phyloP scores from a whole-genome alignment of 2,888 invertebrate species.

The Macrosiphum euphorbiae region DNA sequence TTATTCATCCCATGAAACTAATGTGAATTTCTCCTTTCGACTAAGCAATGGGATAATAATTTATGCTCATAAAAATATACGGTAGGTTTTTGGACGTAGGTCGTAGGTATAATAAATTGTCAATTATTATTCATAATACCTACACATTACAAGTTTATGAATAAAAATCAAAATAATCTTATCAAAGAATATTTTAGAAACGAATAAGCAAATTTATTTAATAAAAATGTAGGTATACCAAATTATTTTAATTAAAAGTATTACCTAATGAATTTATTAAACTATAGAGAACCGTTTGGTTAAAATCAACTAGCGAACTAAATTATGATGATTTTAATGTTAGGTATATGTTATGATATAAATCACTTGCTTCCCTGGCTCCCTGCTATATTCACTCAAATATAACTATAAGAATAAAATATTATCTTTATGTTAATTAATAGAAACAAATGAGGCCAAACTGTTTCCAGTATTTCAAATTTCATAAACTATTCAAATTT shows the following conservation, averaged over 20 bases:
- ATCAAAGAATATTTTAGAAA: too few species aligned
- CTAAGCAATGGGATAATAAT: neutral
- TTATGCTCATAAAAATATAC: neutral
- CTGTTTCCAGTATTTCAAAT: neutral
- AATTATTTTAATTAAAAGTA: too few species aligned
- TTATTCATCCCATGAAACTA: neutral
- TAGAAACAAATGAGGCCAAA: neutral
- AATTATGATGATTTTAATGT: neutral
- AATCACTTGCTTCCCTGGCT: too few species aligned
- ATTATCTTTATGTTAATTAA: neutral
- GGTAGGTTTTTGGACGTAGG: neutral
- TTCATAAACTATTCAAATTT: neutral
- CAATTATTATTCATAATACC: too few species aligned
- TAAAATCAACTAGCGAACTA: too few species aligned
- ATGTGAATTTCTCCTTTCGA: neutral
- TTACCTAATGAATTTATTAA: too few species aligned
- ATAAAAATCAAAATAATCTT: neutral
- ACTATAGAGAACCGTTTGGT: too few species aligned
- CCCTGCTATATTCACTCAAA: neutral
- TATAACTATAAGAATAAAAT: neutral
- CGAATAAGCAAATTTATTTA: too few species aligned
- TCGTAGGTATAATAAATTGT: neutral
- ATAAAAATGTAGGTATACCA: too few species aligned
- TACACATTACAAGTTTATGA: neutral
- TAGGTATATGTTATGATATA: neutral